Evolutionary conservation across 2,113 vertebrate genomes (phyloP).

Genomic region (Hippoglossus stenolepis): DNA sequence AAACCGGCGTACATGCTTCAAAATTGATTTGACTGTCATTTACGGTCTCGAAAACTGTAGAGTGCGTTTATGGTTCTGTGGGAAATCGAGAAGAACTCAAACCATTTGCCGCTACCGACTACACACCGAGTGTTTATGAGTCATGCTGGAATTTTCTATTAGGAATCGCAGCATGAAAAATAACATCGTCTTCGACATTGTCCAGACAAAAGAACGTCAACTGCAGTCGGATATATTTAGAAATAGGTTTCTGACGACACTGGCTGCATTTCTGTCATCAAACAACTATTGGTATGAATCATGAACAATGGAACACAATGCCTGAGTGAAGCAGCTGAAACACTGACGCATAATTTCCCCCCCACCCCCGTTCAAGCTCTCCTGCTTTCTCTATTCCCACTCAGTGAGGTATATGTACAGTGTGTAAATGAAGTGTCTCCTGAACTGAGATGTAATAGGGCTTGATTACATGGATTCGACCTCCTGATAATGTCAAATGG

Average conservation of each 20-base stretch:
- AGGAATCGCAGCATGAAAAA: neutral
- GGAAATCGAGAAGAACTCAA: neutral
- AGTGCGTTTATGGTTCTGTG: neutral
- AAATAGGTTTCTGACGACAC: neutral
- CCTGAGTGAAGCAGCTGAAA: neutral
- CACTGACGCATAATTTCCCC: neutral
- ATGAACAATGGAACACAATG: neutral
- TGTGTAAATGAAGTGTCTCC: conserved; percentile 24
- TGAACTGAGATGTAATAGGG: conserved; percentile 34
- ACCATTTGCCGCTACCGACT: neutral
- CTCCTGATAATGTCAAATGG: conserved; percentile 46
- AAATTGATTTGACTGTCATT: neutral
- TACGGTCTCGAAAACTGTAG: neutral
- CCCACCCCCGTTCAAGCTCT: too few relatives aligned
- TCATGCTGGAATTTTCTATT: neutral
- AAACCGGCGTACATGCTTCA: neutral
- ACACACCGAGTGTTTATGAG: conserved; percentile 3
- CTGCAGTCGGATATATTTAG: neutral
- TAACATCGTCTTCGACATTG: neutral
- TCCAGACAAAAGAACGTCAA: conserved; percentile 2
- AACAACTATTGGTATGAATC: neutral
- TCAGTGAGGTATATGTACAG: conserved; percentile 8
- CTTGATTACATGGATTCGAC: conserved; percentile 36
- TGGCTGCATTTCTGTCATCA: neutral
- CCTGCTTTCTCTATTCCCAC: neutral